Conservation (phyloP, 2,113 vertebrate species). For the Phalacrocorax brasilianus region DNA sequence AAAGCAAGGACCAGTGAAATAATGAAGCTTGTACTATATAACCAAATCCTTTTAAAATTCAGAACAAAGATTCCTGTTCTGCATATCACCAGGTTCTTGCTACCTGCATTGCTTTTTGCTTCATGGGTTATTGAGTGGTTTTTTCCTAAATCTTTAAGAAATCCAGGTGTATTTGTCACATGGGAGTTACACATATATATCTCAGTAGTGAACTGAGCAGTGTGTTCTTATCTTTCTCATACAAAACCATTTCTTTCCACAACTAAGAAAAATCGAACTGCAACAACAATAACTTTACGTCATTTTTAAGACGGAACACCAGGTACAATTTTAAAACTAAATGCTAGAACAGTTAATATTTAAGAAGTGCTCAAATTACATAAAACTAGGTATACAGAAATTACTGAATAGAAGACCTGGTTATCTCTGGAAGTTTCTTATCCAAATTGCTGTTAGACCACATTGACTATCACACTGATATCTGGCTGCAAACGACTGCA, state of each 20-base stretch:
- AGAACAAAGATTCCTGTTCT: background rate
- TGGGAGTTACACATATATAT: background rate
- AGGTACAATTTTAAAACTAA: background rate
- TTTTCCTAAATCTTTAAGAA: background rate
- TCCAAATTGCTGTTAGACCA: background rate
- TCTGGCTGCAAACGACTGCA: background rate
- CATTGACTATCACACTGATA: background rate
- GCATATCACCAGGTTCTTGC: background rate
- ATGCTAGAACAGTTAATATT: background rate
- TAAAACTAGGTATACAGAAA: background rate
- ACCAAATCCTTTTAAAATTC: background rate
- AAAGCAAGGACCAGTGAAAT: background rate
- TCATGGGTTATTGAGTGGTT: accelerated
- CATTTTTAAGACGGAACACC: background rate
- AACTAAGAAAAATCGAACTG: background rate
- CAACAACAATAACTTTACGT: background rate
- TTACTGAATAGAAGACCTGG: background rate
- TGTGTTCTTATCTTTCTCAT: background rate
- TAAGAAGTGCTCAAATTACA: background rate
- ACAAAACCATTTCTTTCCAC: background rate
- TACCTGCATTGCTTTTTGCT: background rate
- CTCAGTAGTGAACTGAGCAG: background rate
- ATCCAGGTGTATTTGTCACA: background rate
- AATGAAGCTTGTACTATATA: background rate
- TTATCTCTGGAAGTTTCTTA: background rate